Evolutionary conservation across 2,888 invertebrate genomes (phyloP).

Genomic region (Platycnemis pennipes): DNA sequence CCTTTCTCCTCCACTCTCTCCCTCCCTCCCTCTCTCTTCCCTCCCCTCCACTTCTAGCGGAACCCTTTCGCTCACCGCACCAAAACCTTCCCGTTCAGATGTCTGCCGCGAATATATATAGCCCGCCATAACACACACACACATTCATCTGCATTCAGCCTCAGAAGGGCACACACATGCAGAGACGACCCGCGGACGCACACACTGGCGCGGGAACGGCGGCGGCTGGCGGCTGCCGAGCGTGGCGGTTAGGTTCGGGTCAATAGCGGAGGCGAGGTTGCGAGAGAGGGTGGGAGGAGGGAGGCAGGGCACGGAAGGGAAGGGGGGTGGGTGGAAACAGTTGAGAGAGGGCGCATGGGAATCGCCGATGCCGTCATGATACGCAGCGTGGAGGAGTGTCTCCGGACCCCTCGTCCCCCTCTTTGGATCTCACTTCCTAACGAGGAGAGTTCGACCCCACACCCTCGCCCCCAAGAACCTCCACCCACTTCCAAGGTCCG

Average conservation of each 20-base stretch:
- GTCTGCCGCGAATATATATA: conserved; percentile 8
- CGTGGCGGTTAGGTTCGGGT: not conserved
- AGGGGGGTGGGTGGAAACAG: not conserved
- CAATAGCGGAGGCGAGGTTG: conserved; percentile 8
- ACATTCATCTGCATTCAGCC: no score
- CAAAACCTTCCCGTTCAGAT: not conserved
- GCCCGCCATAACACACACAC: not conserved
- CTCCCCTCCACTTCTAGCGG: not conserved
- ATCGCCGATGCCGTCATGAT: conserved; percentile 28
- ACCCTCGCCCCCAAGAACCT: not conserved
- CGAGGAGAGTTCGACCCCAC: no score
- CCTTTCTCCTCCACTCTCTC: not conserved
- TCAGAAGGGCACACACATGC: no score
- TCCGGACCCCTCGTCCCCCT: no score
- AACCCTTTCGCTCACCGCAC: not conserved
- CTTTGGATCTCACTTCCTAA: not conserved
- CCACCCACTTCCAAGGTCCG: not conserved
- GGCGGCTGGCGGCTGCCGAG: not conserved
- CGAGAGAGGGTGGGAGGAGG: not conserved
- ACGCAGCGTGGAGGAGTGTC: not conserved
- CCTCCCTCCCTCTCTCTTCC: not conserved
- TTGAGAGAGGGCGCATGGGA: not conserved
- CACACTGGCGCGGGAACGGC: not conserved
- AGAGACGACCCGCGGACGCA: not conserved
- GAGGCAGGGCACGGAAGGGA: not conserved